Evolutionary conservation across 2,113 vertebrate species (phyloP).

Genomic region (Plestiodon gilberti): DNA sequence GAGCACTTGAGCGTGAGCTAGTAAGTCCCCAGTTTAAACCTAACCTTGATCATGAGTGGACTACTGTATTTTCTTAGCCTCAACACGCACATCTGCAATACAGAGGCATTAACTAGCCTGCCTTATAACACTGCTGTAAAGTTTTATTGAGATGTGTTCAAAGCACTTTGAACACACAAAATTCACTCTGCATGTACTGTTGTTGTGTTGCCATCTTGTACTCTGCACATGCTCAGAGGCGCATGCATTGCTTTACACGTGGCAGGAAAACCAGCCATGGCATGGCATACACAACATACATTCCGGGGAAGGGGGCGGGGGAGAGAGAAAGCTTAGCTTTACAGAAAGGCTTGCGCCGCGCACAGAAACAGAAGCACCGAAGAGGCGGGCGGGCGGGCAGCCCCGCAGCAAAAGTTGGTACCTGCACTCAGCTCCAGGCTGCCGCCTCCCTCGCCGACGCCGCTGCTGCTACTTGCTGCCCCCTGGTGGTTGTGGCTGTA

Average conservation of each 20-base stretch:
- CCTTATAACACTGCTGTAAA: background rate
- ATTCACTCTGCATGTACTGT: background rate
- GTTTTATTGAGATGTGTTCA: background rate
- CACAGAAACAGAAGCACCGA: background rate
- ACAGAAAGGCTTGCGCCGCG: background rate
- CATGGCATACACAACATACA: background rate
- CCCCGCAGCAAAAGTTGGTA: conserved; percentile 66
- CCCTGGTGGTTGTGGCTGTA: conserved; percentile 72
- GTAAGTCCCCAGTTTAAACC: background rate
- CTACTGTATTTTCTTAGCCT: too few species aligned
- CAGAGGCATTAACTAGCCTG: background rate
- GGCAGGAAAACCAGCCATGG: too few species aligned
- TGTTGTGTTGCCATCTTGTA: background rate
- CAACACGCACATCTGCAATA: background rate
- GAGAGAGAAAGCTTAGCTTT: background rate
- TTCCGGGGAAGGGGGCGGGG: background rate
- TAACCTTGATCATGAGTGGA: background rate
- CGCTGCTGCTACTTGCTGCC: conserved; percentile 60
- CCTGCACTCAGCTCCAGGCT: conserved; percentile 88
- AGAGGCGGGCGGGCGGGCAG: conserved; percentile 26
- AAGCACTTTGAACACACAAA: background rate
- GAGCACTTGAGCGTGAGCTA: background rate
- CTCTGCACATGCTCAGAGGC: background rate
- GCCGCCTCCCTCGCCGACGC: conserved; percentile 68
- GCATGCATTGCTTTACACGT: background rate